Percentiles rank a stretch among this genome's conserved stretches.
phyloP scores from a whole-genome alignment of 2,888 invertebrate species.

The Therioaphis trifolii region DNA sequence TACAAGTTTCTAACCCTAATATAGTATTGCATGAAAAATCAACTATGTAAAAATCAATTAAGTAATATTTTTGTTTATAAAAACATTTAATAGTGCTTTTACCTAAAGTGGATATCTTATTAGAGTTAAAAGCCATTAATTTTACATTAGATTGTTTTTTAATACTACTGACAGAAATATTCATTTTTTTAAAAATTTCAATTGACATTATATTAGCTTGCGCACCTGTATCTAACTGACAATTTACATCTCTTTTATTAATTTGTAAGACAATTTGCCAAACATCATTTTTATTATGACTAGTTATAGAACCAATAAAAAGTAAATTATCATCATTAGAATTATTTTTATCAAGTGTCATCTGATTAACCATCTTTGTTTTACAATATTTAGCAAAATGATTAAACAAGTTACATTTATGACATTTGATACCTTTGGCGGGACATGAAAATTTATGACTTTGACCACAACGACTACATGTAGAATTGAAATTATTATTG shows the following conservation, averaged over 20 bases:
- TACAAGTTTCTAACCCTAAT: constrained; percentile 39
- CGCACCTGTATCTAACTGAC: background rate
- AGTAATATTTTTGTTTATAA: background rate
- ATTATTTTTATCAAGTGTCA: background rate
- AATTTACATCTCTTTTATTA: background rate
- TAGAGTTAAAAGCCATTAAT: constrained; percentile 1
- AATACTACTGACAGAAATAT: background rate
- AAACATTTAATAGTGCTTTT: background rate
- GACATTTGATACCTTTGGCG: background rate
- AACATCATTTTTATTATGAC: background rate
- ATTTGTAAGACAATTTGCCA: constrained; percentile 5
- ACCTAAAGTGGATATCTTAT: background rate
- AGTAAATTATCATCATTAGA: background rate
- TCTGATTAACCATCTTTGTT: background rate
- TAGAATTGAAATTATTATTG: background rate
- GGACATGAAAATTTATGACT: constrained; percentile 18
- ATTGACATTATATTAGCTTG: constrained; percentile 14
- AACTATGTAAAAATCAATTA: constrained; percentile 27
- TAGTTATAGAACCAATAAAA: constrained; percentile 7
- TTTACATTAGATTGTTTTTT: background rate
- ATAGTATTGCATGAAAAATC: constrained; percentile 27
- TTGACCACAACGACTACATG: constrained; percentile 12
- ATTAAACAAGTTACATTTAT: constrained; percentile 22
- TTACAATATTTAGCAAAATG: constrained; percentile 1
- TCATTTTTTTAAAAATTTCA: background rate